Evolutionary conservation across 2,113 vertebrate genomes (phyloP).

Genomic region (Vombatus ursinus): DNA sequence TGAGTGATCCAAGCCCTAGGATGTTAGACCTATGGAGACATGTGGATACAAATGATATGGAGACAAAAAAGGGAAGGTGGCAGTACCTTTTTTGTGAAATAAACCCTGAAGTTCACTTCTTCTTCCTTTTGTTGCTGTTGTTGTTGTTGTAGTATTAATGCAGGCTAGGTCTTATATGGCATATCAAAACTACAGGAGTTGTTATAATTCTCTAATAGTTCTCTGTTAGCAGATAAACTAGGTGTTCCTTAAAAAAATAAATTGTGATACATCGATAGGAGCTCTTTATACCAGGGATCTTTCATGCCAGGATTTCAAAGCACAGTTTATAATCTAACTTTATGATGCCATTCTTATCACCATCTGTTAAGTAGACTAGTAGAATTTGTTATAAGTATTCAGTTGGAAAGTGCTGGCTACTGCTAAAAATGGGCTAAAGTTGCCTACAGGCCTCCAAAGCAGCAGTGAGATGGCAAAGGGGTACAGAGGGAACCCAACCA

Average conservation of each 20-base stretch:
- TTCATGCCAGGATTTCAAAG: not conserved
- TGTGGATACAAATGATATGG: too few species aligned
- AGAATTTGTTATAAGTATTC: not conserved
- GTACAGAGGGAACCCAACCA: not conserved
- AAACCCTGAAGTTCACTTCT: not conserved
- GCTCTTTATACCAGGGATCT: not conserved
- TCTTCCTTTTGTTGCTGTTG: too few species aligned
- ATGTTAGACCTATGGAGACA: not conserved
- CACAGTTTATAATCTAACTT: not conserved
- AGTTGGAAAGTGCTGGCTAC: not conserved
- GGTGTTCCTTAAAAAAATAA: not conserved
- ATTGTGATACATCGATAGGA: not conserved
- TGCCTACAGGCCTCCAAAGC: not conserved
- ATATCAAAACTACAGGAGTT: not conserved
- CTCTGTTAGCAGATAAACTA: not conserved
- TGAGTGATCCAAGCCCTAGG: not conserved
- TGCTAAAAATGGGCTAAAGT: accelerated
- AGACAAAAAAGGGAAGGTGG: not conserved
- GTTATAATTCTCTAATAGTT: not conserved
- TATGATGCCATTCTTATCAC: not conserved
- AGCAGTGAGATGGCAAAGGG: constrained; percentile 12
- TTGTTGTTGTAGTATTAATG: not conserved
- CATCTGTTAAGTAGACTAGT: not conserved
- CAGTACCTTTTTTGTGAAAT: not conserved
- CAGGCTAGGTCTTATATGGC: not conserved